Percentiles rank a stretch among this genome's conserved stretches.
phyloP scores from a whole-genome alignment of 2,113 vertebrate genomes.

The Aix galericulata region DNA sequence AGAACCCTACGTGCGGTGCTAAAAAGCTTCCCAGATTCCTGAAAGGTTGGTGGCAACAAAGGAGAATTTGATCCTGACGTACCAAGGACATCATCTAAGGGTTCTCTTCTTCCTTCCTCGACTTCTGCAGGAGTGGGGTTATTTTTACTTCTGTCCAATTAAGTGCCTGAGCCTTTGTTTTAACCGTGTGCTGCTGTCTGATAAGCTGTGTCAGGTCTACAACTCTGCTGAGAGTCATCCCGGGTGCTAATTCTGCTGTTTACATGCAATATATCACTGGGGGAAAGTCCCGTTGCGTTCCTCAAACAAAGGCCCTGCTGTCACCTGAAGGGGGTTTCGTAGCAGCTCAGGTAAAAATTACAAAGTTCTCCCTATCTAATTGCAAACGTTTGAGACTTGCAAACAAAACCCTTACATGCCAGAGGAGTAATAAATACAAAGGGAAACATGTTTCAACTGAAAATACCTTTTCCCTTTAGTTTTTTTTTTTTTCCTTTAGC shows the following conservation, averaged over 20 bases:
- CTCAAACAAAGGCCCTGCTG: constrained; percentile 48
- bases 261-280: constrained; percentile 58
- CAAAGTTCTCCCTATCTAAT: constrained; percentile 15
- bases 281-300: constrained; percentile 61
- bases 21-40: constrained; percentile 9
- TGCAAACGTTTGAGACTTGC: constrained; percentile 36
- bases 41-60: constrained; percentile 23
- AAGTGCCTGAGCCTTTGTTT: constrained; percentile 46
- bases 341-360: constrained; percentile 44
- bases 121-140: constrained; percentile 46
- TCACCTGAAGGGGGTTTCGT: constrained; percentile 50
- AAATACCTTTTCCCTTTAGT: not conserved
- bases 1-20: not conserved
- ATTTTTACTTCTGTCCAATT: constrained; percentile 60
- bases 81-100: constrained; percentile 61
- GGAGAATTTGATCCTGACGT: constrained; percentile 26
- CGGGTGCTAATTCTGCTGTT: constrained; percentile 65
- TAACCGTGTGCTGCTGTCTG: constrained; percentile 50
- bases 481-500: not conserved
- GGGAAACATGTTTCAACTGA: not conserved
- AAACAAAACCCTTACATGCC: constrained; percentile 12
- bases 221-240: constrained; percentile 43
- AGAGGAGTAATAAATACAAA: not conserved
- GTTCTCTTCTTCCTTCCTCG: not conserved
- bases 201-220: constrained; percentile 61